Base-by-base conservation (phyloP, 2,888 invertebrate genomes). In the Buathra laborator region DNA sequence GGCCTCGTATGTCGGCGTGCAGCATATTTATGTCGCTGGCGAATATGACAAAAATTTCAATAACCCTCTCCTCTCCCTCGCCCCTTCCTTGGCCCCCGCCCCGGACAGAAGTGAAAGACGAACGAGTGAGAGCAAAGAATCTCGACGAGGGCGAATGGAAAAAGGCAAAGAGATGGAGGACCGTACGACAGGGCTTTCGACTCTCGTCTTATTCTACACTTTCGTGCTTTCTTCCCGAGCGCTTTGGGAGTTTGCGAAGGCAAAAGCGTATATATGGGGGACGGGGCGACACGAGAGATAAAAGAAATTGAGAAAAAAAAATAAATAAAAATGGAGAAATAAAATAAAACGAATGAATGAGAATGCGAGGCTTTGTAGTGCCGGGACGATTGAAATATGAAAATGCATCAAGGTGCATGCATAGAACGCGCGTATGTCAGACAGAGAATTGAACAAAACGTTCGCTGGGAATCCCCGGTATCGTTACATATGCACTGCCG, bases 21-120 rank as follows among this genome's bases (percentile, higher is more conserved):
- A 48, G 82, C 62, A 82, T 87, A 86, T 87, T 83, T 81, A 81
- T 76, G 78, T 82, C 80, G 70, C 78, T 56, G 44, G 85, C 37
- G 70, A 83, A 68, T 85, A 86, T 85, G 87, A 88, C 86, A 86
- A 89, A 88, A 89, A 88, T 89, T 89, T 89, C 89, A 88, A 89
- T 89, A 88, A 89, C 86, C 86, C 75, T 32, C 37, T 37, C 37
- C 37, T 37, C 37, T 2, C 7, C 37, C 9, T 2, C 37, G 5
- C 7, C 37, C 1, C 37, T 37, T 5, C 37, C 37, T 9, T 5
- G 0, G 0, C 37, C 37, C 37, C 37, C 37, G 37, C 37, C 9
- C 37, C 6, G 37, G 46, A 62, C 71, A 53, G 59, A 48, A 44
- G 56, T 9, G 71, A 16, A 71, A 51, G 37, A 70, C 68, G 67